These are phyloP conservation scores for Dasyprocta punctata DNA, from an alignment of 2,113 vertebrate species.

Conservation along the genomic window DNA sequence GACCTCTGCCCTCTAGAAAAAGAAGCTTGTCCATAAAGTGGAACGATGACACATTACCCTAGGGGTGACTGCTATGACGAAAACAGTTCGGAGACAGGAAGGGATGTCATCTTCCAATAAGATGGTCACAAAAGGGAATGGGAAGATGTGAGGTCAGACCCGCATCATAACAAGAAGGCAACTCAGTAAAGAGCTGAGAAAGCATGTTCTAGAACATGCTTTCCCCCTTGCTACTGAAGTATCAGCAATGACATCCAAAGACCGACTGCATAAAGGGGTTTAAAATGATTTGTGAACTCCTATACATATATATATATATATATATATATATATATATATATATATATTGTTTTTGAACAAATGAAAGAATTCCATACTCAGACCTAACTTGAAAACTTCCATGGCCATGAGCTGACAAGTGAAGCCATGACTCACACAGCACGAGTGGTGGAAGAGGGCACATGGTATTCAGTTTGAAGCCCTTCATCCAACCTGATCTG, in stretches of 20 bases:
- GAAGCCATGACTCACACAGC: neutral
- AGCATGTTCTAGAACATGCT: neutral
- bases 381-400: neutral
- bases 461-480: neutral
- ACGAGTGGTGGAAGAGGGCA: fast-evolving
- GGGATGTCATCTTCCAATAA: fast-evolving
- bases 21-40: neutral
- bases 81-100: neutral
- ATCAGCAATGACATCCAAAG: neutral
- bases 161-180: too few relatives aligned
- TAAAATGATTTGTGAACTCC: neutral
- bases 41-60: fast-evolving
- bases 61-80: neutral
- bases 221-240: neutral
- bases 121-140: neutral
- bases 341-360: neutral
- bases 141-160: neutral
- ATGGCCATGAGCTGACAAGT: neutral
- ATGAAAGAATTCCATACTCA: neutral
- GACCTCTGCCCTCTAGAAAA: neutral
- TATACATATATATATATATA: too few relatives aligned
- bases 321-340: too few relatives aligned
- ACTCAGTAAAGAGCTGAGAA: neutral
- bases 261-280: neutral
- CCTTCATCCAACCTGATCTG: neutral